Evolutionary conservation across 2,888 invertebrate species (phyloP).

Genomic region (Eulithis testata): DNA sequence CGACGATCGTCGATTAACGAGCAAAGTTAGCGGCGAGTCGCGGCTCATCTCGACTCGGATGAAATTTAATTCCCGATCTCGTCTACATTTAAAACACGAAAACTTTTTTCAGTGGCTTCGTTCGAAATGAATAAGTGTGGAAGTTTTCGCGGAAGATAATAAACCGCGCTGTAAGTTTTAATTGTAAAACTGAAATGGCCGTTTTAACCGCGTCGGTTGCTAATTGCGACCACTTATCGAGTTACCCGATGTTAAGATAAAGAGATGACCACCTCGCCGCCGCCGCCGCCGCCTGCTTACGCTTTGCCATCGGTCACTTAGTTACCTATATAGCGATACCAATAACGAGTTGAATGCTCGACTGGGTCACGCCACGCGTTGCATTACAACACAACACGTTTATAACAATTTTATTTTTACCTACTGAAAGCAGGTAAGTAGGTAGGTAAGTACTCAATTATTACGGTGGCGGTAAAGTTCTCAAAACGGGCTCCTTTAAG

Average conservation of each 20-base stretch:
- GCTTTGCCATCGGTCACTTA: too few species aligned
- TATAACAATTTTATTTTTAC: too few species aligned
- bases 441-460: too few species aligned
- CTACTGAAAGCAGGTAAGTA: too few species aligned
- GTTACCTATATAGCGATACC: constrained; percentile 1
- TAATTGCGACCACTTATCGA: constrained; percentile 53
- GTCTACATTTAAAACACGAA: constrained; percentile 44
- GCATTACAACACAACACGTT: too few species aligned
- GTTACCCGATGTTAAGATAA: constrained; percentile 36
- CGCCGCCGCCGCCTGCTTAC: background rate
- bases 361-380: too few species aligned
- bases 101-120: constrained; percentile 46
- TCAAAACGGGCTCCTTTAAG: too few species aligned
- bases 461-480: too few species aligned
- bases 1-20: background rate
- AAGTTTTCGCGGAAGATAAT: constrained; percentile 52
- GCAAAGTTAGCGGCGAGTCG: constrained; percentile 8
- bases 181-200: constrained; percentile 52
- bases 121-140: constrained; percentile 49
- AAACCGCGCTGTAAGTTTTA: constrained; percentile 54
- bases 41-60: constrained; percentile 10
- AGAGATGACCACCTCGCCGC: constrained; percentile 30
- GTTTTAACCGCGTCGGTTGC: constrained; percentile 40
- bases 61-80: constrained; percentile 44
- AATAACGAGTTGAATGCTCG: too few species aligned